Conservation (phyloP, 2,113 vertebrate genomes). For the Leptodactylus fuscus region DNA sequence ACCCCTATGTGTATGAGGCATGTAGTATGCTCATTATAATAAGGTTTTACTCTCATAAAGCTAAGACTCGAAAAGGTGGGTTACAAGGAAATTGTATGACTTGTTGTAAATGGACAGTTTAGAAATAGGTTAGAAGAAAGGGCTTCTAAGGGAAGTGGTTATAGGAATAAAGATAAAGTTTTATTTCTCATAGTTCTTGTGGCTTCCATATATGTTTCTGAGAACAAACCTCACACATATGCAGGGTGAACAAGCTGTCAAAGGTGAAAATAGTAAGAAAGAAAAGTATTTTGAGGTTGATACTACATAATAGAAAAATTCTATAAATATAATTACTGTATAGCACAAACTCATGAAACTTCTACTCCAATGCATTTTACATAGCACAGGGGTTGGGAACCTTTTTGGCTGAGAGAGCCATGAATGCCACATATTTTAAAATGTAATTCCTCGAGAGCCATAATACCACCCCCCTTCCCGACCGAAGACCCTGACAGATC, state of each 20-base stretch:
- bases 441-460: too few species aligned
- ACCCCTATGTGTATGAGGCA: too few species aligned
- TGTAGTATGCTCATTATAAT: too few species aligned
- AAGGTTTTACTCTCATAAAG: too few species aligned
- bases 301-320: background rate
- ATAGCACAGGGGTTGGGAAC: too few species aligned
- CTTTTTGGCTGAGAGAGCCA: too few species aligned
- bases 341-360: too few species aligned
- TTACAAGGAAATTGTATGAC: background rate
- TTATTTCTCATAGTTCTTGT: conserved; percentile 10
- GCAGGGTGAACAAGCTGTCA: background rate
- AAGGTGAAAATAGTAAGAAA: background rate
- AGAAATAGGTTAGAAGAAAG: background rate
- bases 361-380: too few species aligned
- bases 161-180: background rate
- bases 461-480: too few species aligned
- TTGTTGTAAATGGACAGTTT: background rate
- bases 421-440: too few species aligned
- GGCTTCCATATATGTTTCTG: conserved; percentile 6
- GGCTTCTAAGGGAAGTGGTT: conserved; percentile 11
- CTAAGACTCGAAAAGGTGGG: background rate
- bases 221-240: conserved; percentile 27
- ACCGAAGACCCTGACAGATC: too few species aligned
- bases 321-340: too few species aligned
- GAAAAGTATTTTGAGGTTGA: background rate